phyloP scores from a whole-genome alignment of 2,888 invertebrate genomes.

The Steinernema carpocapsae region DNA sequence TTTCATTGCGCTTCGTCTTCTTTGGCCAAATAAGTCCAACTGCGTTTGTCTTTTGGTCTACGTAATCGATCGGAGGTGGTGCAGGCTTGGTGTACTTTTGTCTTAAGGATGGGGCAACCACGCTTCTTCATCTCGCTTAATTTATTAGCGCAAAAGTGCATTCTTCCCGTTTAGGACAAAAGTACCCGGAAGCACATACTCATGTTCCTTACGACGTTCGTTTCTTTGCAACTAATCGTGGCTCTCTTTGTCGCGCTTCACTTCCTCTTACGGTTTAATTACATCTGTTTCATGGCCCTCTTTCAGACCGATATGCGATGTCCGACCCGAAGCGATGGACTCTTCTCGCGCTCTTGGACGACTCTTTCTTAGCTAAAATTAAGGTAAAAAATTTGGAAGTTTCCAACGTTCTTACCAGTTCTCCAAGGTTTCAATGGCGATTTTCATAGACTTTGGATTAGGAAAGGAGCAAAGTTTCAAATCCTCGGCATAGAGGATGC shows the following conservation, averaged over 20 bases:
- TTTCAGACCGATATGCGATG: slow-evolving; percentile 27
- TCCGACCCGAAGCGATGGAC: slow-evolving; percentile 29
- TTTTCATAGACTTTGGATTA: too few species aligned
- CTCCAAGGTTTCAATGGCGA: too few species aligned
- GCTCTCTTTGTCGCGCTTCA: background rate
- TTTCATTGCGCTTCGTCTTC: background rate
- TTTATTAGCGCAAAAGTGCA: slow-evolving; percentile 18
- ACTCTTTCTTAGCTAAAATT: background rate
- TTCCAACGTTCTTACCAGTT: too few species aligned
- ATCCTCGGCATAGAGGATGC: too few species aligned
- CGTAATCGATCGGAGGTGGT: background rate
- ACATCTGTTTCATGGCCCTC: background rate
- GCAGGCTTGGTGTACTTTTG: background rate
- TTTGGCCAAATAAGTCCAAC: background rate
- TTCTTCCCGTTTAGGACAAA: too few species aligned
- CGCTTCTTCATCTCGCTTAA: background rate
- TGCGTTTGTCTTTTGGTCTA: slow-evolving; percentile 1
- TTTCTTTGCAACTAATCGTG: background rate
- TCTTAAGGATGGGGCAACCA: background rate
- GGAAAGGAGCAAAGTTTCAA: too few species aligned
- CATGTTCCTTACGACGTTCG: background rate
- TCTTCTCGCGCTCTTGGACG: slow-evolving; percentile 1
- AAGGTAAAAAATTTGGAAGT: too few species aligned
- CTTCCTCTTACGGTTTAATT: background rate
- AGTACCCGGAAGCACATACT: too few species aligned